Evolutionary conservation across 2,888 invertebrate species (phyloP).

Genomic region (Tachystola acroxantha): DNA sequence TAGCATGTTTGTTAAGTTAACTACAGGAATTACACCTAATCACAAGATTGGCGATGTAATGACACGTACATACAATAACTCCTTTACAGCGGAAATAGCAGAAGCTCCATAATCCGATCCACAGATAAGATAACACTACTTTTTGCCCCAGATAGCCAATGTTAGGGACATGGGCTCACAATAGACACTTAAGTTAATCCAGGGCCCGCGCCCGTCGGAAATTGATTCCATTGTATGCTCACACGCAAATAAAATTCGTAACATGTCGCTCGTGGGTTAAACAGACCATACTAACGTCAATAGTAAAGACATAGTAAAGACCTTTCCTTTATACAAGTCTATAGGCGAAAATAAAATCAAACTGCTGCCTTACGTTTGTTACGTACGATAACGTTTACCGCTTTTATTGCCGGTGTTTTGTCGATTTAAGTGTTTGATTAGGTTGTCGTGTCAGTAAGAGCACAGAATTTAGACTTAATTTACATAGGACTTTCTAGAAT

Average conservation of each 20-base stretch:
- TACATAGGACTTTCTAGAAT: too few species aligned
- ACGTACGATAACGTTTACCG: not conserved
- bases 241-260: constrained; percentile 31
- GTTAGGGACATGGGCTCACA: not conserved
- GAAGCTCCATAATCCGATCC: too few species aligned
- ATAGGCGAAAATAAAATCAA: constrained; percentile 3
- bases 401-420: not conserved
- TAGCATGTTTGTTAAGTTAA: too few species aligned
- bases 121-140: too few species aligned
- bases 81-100: too few species aligned
- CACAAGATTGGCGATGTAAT: too few species aligned
- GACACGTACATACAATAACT: too few species aligned
- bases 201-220: constrained; percentile 19
- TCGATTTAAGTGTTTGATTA: constrained; percentile 1
- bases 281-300: not conserved
- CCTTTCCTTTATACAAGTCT: constrained; percentile 1
- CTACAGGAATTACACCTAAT: too few species aligned
- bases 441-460: not conserved
- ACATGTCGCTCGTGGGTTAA: constrained; percentile 17
- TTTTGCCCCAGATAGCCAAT: not conserved
- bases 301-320: not conserved
- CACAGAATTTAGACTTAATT: too few species aligned
- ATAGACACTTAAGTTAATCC: not conserved
- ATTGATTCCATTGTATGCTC: constrained; percentile 31
- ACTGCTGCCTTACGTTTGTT: not conserved